Conservation (phyloP, 2,888 invertebrate species). For the Drosophila nigritarsus region DNA sequence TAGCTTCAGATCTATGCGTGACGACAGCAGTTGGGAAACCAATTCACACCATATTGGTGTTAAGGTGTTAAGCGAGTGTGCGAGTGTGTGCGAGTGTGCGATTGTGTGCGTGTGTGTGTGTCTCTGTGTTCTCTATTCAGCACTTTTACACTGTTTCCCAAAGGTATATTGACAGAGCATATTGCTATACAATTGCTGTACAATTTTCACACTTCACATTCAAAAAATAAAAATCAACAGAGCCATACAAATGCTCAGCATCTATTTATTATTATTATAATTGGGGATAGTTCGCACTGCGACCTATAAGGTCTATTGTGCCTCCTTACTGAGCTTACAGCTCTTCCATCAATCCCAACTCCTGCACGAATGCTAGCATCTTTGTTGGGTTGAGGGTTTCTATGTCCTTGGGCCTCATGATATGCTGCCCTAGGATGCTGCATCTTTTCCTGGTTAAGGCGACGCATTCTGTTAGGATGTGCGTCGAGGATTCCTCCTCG, state of each 20-base stretch:
- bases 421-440: too few species aligned
- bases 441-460: too few species aligned
- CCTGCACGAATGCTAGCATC: too few species aligned
- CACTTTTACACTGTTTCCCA: neutral
- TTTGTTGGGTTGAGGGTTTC: too few species aligned
- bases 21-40: conserved; percentile 29
- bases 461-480: too few species aligned
- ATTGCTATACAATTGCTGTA: neutral
- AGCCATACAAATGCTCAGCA: neutral
- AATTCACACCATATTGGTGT: conserved; percentile 23
- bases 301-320: too few species aligned
- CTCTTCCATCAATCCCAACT: too few species aligned
- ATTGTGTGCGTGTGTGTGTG: conserved; percentile 1
- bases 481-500: too few species aligned
- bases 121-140: neutral
- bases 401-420: too few species aligned
- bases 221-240: neutral
- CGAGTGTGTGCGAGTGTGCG: conserved; percentile 1
- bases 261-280: too few species aligned
- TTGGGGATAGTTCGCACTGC: too few species aligned
- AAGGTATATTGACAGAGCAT: neutral
- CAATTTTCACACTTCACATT: neutral
- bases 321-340: too few species aligned
- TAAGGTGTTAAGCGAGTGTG: conserved; percentile 2
- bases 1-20: conserved; percentile 18